Base-by-base conservation (phyloP, 2,797 vertebrate species). In the Pogoniulus pusillus region DNA sequence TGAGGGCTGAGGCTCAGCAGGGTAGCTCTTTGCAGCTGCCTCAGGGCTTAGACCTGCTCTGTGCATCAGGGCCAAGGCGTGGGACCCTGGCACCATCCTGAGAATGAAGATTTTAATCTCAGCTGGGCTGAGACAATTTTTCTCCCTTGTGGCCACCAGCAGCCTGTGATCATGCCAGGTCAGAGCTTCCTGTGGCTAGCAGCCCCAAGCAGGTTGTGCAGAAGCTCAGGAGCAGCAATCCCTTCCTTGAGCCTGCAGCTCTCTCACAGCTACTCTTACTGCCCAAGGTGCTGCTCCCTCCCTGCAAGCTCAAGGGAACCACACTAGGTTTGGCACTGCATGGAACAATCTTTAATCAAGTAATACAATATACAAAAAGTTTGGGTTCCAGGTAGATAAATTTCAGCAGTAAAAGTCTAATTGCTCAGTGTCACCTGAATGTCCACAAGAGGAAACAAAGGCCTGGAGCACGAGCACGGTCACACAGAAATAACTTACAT, bases 311-410 rank as follows among this genome's bases (percentile, higher is more conserved):
- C 10, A 15, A 49, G 35, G 12, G 49, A 90, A 34, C 39, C 23
- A 32, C 2, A 4, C 17, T 1, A 62, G 65, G 26, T 17, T 27
- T 9, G 27, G 29, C 1, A 2, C 41, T 49, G 15, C 39, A 41
- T 26, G 4, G 2, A 94, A 89, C 82, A 77, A 78, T 53, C 37
- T 96, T 96, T 95, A 96, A 89, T 94, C 78, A 74, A 82, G 81
- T 83, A 62, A 81, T 59, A 27, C 53, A 94, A 81, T 41, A 88
- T 94, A 94, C 55, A 96, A 96, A 49, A 95, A 89, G 54, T 70
- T 91, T 32, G 85, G 51, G 57, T 87, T 87, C 47, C 17, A 2
- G 4, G 23, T 32, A 73, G 47, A 71, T 69, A 78, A 76, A 63
- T 76, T 87, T 91, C 81, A 81, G 29, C 79, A 80, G 92, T 95